Base-by-base conservation (phyloP, 1,140 invertebrate species). In the Bombus pascuorum region DNA sequence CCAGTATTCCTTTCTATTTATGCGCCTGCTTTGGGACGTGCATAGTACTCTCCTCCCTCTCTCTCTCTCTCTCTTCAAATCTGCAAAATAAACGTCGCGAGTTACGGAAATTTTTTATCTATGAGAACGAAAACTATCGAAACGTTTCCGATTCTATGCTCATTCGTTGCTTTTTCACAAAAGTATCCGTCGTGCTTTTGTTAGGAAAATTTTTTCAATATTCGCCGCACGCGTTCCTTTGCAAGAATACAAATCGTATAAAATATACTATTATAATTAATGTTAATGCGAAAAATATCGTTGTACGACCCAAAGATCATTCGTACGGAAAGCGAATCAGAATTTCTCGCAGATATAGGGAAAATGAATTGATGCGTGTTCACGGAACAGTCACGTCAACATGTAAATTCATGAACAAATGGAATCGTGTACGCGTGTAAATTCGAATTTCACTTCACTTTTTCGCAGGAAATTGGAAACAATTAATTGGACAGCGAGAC, bases 1-100 rank as follows among this genome's bases (percentile, higher is more conserved):
- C 53, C 83, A n/a, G 76, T 84, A 84, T 79, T 71, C 83, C 83
- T 84, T 84, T 84, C 83, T 84, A 84, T 84, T 84, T 84, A 57
- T 79, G 73, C 81, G 65, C 59, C 62, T 77, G 76, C 76, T 80
- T 84, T 80, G 75, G 39, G 66, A 22, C 25, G 59, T 32, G 62
- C 44, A 53, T 76, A 76, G 72, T 22, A 37, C 44, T 37, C 34
- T n/a, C 18, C 12, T 70, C 47, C 39, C 47, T 65, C 47, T 62
- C 32, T 62, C 75, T n/a, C 10, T 70, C 34, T 84, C 37, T 72
- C 75, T 53, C 65, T 81, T 57, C 44, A 53, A 76, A 83, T 83
- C 18, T 66, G 32, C 72, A 66, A 62, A 73, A 47, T 28, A 76
- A 68, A 66, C 72, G 62, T 62, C 2, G 39, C 47, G 32, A 79